Percentiles rank a stretch among this genome's conserved stretches.
phyloP scores from a whole-genome alignment of 2,797 vertebrate genomes.

The Anomalospiza imberbis region DNA sequence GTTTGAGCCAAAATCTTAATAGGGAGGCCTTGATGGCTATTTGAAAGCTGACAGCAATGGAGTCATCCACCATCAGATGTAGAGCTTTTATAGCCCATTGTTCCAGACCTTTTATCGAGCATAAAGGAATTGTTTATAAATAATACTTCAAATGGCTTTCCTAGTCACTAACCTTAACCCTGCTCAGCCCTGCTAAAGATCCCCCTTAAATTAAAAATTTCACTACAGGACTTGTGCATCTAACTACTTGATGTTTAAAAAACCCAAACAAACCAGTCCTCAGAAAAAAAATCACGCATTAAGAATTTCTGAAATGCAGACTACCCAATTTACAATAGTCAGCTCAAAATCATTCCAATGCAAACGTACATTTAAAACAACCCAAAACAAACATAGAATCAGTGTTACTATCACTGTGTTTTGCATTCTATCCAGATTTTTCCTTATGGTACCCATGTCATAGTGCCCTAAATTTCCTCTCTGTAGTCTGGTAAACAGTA shows the following conservation, averaged over 20 bases:
- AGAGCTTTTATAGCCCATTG: not conserved
- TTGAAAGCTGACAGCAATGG: not conserved
- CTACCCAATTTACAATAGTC: not conserved
- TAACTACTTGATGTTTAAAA: not conserved
- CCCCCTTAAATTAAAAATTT: not conserved
- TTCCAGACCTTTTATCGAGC: not conserved
- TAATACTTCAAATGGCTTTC: slow-evolving; percentile 4
- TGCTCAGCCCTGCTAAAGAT: not conserved
- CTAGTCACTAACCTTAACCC: not conserved
- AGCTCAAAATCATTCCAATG: not conserved
- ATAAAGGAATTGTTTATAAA: not conserved
- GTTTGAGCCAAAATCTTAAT: not conserved
- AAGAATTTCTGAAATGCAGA: not conserved
- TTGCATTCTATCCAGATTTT: not conserved
- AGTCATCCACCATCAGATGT: not conserved
- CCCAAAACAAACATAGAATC: not conserved
- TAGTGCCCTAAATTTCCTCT: not conserved
- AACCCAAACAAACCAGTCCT: not conserved
- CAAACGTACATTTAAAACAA: not conserved
- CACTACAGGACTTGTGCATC: not conserved
- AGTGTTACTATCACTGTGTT: not conserved
- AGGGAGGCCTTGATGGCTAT: not conserved
- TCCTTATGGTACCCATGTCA: not conserved
- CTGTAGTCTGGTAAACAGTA: not conserved
- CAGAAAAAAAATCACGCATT: not conserved